These are phyloP conservation scores for Peromyscus attwateri DNA, from an alignment of 2,797 vertebrate genomes.

Conservation along the genomic window DNA sequence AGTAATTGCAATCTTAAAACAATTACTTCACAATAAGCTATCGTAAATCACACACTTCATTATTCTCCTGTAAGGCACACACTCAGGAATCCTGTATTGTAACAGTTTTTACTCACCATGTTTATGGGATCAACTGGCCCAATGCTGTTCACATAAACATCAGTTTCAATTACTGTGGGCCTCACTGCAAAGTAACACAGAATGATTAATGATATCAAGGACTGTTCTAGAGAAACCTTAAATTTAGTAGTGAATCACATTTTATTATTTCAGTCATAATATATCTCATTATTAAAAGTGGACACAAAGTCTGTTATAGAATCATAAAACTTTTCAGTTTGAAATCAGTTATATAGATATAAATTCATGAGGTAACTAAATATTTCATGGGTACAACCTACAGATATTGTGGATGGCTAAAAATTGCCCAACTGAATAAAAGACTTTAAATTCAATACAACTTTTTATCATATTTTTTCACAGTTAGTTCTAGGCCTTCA, in stretches of 20 bases:
- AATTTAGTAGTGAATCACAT: background rate
- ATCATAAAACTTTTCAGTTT: background rate
- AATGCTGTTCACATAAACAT: slow-evolving; percentile 98
- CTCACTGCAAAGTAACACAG: slow-evolving; percentile 91
- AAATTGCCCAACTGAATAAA: background rate
- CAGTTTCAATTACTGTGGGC: slow-evolving; percentile 97
- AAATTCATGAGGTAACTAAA: background rate
- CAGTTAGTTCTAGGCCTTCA: background rate
- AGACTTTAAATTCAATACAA: background rate
- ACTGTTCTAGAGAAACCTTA: background rate
- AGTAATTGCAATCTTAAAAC: background rate
- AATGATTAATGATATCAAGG: background rate
- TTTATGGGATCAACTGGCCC: slow-evolving; percentile 98
- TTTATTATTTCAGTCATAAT: background rate
- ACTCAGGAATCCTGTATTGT: slow-evolving; percentile 10
- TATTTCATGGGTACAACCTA: background rate
- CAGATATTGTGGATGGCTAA: background rate
- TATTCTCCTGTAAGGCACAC: background rate
- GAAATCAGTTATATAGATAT: background rate
- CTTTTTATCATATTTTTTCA: background rate
- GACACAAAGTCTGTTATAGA: background rate
- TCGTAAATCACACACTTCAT: background rate
- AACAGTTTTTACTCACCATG: slow-evolving; percentile 92
- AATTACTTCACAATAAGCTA: background rate
- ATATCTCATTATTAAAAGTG: background rate